These are phyloP conservation scores for Ophion obscuratus DNA, from an alignment of 2,888 invertebrate species.

Conservation along the genomic window DNA sequence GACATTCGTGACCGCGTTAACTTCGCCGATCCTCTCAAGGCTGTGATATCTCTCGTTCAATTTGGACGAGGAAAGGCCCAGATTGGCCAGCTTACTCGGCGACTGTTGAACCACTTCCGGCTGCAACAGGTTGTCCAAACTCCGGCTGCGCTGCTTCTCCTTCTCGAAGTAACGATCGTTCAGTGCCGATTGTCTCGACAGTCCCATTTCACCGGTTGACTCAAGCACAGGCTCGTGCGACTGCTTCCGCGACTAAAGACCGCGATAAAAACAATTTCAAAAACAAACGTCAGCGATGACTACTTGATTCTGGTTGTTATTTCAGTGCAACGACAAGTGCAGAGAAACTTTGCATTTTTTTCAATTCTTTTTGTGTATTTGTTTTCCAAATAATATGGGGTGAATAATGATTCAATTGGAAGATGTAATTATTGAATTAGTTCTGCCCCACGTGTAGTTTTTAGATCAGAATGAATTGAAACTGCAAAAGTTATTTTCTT, in stretches of 20 bases:
- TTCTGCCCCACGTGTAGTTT: too few species aligned
- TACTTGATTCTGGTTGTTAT: not conserved
- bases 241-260: conserved; percentile 86
- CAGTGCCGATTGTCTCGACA: conserved; percentile 92
- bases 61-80: conserved; percentile 93
- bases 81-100: conserved; percentile 87
- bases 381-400: too few species aligned
- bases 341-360: not conserved
- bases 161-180: conserved; percentile 95
- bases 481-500: not conserved
- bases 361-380: too few species aligned
- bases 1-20: conserved; percentile 78
- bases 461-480: too few species aligned
- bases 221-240: conserved; percentile 88
- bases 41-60: conserved; percentile 96
- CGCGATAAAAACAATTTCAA: conserved; percentile 31
- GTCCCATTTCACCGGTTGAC: conserved; percentile 82
- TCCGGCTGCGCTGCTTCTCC: conserved; percentile 92
- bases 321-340: not conserved
- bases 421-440: too few species aligned
- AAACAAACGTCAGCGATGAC: conserved; percentile 14
- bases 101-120: conserved; percentile 86
- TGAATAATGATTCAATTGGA: too few species aligned
- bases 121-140: conserved; percentile 92
- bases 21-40: conserved; percentile 87